A percentile compares a stretch with the other conserved stretches of the same genome.
phyloP scores from a whole-genome alignment of 2,888 invertebrate species.

The Agriopis leucophaearia region DNA sequence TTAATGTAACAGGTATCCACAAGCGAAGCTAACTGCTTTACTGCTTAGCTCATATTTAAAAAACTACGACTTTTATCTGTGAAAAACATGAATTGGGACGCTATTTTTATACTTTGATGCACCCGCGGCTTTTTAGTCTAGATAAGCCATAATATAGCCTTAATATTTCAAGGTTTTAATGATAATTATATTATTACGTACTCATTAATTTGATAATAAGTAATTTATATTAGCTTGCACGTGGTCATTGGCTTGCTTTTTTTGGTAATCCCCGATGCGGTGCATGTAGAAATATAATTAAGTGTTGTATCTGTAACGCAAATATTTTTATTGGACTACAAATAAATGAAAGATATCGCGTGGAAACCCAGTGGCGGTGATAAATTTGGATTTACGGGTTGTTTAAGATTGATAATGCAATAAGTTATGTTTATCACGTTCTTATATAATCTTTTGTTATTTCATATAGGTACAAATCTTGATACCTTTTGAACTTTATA shows the following conservation, averaged over 20 bases:
- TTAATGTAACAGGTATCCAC: too few relatives aligned
- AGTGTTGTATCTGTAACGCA: slow-evolving; percentile 11
- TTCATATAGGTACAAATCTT: too few relatives aligned
- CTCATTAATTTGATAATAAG: slow-evolving; percentile 14
- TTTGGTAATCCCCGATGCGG: not conserved
- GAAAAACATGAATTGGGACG: not conserved
- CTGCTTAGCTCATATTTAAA: not conserved
- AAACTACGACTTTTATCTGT: not conserved
- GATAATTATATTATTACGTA: not conserved
- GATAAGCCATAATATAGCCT: not conserved
- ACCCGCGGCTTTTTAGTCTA: not conserved
- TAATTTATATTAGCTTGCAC: slow-evolving; percentile 7
- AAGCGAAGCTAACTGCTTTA: too few relatives aligned
- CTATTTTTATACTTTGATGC: too few relatives aligned
- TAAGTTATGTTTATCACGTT: slow-evolving; percentile 2
- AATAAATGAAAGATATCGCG: slow-evolving; percentile 23
- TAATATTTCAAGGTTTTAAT: not conserved
- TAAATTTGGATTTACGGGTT: slow-evolving; percentile 68
- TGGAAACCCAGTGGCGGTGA: slow-evolving; percentile 57
- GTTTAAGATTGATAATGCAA: slow-evolving; percentile 52
- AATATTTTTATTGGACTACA: slow-evolving; percentile 18
- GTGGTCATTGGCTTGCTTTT: not conserved
- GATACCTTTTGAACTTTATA: too few relatives aligned
- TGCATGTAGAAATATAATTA: not conserved
- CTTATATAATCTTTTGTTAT: not conserved